Percentiles rank a stretch among this genome's conserved stretches.
phyloP scores from a whole-genome alignment of 2,113 vertebrate genomes.

The Calyptomena viridis region DNA sequence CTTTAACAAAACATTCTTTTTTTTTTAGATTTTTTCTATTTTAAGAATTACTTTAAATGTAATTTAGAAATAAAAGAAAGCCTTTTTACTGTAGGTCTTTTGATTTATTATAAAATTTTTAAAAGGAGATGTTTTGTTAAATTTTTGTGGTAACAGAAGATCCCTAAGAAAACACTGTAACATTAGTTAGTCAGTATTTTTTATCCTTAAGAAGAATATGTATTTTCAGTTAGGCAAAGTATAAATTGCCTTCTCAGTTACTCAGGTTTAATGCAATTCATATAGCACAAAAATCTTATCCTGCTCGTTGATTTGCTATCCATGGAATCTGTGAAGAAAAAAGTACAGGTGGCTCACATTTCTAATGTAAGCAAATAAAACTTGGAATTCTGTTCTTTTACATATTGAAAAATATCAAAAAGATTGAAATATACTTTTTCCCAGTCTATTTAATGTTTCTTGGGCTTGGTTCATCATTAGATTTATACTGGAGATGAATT shows the following conservation, averaged over 20 bases:
- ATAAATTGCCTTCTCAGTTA: background rate
- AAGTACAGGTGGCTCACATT: background rate
- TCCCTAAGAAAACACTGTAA: background rate
- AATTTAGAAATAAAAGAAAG: background rate
- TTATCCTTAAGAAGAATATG: background rate
- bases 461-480: background rate
- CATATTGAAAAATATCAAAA: background rate
- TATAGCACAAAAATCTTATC: background rate
- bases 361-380: background rate
- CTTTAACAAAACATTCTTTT: background rate
- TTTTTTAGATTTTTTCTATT: background rate
- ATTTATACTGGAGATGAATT: background rate
- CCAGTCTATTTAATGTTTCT: background rate
- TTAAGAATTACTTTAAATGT: background rate
- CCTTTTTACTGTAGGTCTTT: background rate
- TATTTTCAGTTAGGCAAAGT: background rate
- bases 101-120: background rate
- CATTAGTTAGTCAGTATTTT: background rate
- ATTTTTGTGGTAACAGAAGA: background rate
- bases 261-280: background rate
- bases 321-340: background rate
- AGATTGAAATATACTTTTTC: background rate
- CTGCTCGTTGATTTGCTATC: background rate
- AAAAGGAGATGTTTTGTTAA: background rate
- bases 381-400: background rate